phyloP scores from a whole-genome alignment of 2,113 vertebrate species.

The Coturnix japonica region DNA sequence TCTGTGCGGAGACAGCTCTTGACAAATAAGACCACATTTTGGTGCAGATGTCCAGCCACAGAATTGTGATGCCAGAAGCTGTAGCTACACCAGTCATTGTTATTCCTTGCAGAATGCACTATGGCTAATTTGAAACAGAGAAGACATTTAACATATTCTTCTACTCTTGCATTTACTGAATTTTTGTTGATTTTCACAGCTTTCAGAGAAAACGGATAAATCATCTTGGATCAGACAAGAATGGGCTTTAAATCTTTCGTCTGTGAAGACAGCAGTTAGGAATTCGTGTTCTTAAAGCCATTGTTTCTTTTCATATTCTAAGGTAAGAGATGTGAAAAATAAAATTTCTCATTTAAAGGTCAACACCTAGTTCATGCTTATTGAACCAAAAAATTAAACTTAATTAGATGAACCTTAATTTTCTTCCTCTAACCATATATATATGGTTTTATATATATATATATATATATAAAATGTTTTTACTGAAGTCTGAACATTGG shows the following conservation, averaged over 20 bases:
- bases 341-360: slow-evolving; percentile 4
- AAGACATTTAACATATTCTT: neutral
- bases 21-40: neutral
- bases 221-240: neutral
- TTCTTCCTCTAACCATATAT: neutral
- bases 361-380: neutral
- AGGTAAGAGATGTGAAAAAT: neutral
- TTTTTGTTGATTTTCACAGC: neutral
- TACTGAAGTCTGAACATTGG: neutral
- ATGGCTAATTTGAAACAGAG: neutral
- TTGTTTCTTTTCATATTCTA: neutral
- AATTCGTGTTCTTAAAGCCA: neutral
- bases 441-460: too few relatives aligned
- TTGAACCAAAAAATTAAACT: neutral
- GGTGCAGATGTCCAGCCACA: neutral
- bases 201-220: neutral
- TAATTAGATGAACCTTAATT: neutral
- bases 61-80: neutral
- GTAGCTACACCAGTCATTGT: neutral
- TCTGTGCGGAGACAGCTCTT: neutral
- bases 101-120: neutral
- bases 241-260: neutral
- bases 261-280: neutral
- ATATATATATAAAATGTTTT: neutral
- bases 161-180: neutral